Conservation (phyloP, 2,888 invertebrate species). For the Diabrotica balteata region DNA sequence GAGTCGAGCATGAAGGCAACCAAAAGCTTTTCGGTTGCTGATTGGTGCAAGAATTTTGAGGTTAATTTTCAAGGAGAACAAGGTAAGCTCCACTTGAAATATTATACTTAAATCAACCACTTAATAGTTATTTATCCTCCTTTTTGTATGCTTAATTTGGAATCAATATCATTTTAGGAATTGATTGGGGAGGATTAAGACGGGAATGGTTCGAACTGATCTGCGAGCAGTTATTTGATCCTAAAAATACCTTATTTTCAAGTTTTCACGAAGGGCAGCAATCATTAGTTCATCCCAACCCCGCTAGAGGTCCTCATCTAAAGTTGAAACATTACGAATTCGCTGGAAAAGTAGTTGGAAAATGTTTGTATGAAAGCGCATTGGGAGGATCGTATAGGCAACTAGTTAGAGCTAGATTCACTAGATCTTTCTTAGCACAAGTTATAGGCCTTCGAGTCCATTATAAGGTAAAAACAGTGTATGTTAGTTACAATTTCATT, state of each 20-base stretch:
- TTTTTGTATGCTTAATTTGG: no score
- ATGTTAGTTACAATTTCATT: not conserved
- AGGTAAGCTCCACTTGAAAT: constrained; percentile 63
- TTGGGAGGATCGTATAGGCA: constrained; percentile 89
- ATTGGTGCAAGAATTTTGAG: constrained; percentile 96
- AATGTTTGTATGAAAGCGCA: constrained; percentile 93
- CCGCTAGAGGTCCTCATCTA: constrained; percentile 74
- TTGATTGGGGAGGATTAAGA: constrained; percentile 93
- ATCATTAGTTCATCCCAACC: constrained; percentile 90
- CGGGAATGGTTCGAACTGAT: constrained; percentile 95
- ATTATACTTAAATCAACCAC: no score
- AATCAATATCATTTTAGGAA: constrained; percentile 64
- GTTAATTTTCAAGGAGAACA: constrained; percentile 93
- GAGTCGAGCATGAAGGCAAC: constrained; percentile 87
- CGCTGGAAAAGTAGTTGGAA: constrained; percentile 92
- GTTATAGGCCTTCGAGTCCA: constrained; percentile 92
- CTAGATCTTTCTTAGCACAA: constrained; percentile 92
- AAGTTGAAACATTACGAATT: constrained; percentile 91
- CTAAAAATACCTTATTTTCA: constrained; percentile 81
- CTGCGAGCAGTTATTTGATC: constrained; percentile 87
- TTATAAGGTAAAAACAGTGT: constrained; percentile 73
- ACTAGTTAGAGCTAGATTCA: constrained; percentile 87
- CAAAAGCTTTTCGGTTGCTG: constrained; percentile 82
- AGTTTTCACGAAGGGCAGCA: constrained; percentile 87
- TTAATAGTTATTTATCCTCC: not conserved